These are phyloP conservation scores for Sylvicola fuscatus DNA, from an alignment of 2,888 invertebrate genomes.

Conservation along the genomic window DNA sequence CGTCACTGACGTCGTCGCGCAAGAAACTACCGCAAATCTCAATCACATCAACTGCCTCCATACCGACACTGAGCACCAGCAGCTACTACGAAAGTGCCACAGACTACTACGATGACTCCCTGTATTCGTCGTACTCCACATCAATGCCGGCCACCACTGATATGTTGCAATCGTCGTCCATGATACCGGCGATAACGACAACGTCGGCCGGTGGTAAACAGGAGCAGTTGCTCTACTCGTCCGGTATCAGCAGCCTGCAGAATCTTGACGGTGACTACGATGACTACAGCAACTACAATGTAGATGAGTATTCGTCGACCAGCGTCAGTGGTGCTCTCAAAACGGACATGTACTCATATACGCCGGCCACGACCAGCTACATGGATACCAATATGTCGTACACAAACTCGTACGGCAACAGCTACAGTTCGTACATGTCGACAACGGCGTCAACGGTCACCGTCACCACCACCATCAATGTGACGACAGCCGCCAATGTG, in stretches of 20 bases:
- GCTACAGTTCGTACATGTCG: not conserved
- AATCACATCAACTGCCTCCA: not conserved
- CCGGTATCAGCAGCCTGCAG: constrained; percentile 6
- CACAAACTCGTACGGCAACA: not conserved
- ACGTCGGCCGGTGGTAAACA: not conserved
- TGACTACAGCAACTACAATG: not conserved
- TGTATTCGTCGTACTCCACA: no score
- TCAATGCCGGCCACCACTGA: no score
- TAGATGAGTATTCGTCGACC: constrained; percentile 1
- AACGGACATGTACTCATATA: constrained; percentile 2
- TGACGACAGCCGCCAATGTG: not conserved
- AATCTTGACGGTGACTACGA: not conserved
- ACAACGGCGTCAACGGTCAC: not conserved
- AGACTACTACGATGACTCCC: not conserved
- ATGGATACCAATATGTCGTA: not conserved
- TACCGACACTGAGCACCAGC: not conserved
- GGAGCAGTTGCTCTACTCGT: constrained; percentile 6
- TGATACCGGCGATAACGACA: no score
- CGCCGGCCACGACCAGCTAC: not conserved
- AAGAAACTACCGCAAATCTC: not conserved
- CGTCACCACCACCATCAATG: not conserved
- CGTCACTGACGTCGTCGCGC: not conserved
- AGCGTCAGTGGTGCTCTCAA: constrained; percentile 4
- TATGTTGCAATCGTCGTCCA: no score
- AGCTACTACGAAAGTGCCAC: not conserved